Conservation (phyloP, 2,888 invertebrate genomes). For the Acronicta leporina region DNA sequence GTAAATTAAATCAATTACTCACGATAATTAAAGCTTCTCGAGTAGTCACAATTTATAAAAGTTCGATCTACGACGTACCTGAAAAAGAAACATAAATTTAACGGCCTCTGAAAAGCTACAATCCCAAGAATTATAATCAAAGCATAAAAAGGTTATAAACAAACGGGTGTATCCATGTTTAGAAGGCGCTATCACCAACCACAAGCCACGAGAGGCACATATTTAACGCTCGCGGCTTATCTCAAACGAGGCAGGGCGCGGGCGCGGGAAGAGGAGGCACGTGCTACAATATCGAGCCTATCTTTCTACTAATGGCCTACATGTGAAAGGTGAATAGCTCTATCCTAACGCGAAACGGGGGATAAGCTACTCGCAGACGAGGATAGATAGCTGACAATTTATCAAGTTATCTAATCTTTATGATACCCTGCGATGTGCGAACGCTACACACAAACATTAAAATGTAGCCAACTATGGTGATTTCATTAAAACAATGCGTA, state of each 20-base stretch:
- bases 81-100: constrained; percentile 56
- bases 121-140: constrained; percentile 55
- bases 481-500: no score
- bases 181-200: constrained; percentile 68
- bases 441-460: constrained; percentile 32
- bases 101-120: constrained; percentile 35
- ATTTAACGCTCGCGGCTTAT: constrained; percentile 82
- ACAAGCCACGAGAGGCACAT: constrained; percentile 76
- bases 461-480: background rate
- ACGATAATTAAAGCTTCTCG: constrained; percentile 30
- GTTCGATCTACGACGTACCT: constrained; percentile 52
- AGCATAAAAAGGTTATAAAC: constrained; percentile 63
- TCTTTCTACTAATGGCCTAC: constrained; percentile 85
- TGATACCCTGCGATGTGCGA: constrained; percentile 39
- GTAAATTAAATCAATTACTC: constrained; percentile 25
- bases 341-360: constrained; percentile 71
- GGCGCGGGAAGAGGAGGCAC: constrained; percentile 64
- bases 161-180: constrained; percentile 62
- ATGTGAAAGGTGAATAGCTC: constrained; percentile 85
- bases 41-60: constrained; percentile 18
- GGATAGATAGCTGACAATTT: constrained; percentile 72
- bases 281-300: constrained; percentile 82
- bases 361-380: constrained; percentile 70
- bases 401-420: constrained; percentile 65
- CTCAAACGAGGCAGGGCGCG: constrained; percentile 69